phyloP scores from a whole-genome alignment of 2,113 vertebrate genomes.

The Channa argus region DNA sequence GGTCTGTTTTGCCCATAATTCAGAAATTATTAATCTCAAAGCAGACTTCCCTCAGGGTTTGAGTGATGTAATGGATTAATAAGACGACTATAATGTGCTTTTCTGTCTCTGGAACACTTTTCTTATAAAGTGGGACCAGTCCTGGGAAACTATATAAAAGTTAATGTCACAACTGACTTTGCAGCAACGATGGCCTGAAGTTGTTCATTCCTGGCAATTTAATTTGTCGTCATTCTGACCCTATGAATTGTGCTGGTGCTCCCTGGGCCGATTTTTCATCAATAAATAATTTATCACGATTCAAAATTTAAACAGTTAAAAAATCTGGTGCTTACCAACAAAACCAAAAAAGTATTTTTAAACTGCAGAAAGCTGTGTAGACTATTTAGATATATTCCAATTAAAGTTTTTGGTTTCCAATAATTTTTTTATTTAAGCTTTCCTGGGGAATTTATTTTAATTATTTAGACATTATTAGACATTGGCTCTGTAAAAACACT shows the following conservation, averaged over 20 bases:
- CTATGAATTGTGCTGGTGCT: background rate
- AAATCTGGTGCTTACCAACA: background rate
- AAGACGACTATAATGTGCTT: conserved; percentile 74
- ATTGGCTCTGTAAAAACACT: too few relatives aligned
- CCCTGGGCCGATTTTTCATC: background rate
- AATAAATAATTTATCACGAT: background rate
- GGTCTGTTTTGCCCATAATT: conserved; percentile 68
- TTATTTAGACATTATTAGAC: too few relatives aligned
- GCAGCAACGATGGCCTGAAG: background rate
- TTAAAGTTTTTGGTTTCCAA: too few relatives aligned
- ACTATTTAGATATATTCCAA: too few relatives aligned
- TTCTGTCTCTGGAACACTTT: conserved; percentile 67
- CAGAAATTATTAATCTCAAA: conserved; percentile 75
- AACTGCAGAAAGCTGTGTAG: too few relatives aligned
- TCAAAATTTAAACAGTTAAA: background rate
- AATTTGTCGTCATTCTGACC: conserved; percentile 2
- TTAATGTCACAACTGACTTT: background rate
- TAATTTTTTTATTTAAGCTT: too few relatives aligned
- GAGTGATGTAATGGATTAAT: conserved; percentile 85
- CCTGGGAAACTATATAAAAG: conserved; percentile 30
- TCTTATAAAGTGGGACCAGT: conserved; percentile 58
- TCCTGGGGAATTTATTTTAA: too few relatives aligned
- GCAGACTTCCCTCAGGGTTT: conserved; percentile 66
- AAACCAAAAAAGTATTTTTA: too few relatives aligned
- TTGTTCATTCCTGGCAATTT: conserved; percentile 6